Conservation (phyloP, 2,888 invertebrate species). For the Hipparchia semele region DNA sequence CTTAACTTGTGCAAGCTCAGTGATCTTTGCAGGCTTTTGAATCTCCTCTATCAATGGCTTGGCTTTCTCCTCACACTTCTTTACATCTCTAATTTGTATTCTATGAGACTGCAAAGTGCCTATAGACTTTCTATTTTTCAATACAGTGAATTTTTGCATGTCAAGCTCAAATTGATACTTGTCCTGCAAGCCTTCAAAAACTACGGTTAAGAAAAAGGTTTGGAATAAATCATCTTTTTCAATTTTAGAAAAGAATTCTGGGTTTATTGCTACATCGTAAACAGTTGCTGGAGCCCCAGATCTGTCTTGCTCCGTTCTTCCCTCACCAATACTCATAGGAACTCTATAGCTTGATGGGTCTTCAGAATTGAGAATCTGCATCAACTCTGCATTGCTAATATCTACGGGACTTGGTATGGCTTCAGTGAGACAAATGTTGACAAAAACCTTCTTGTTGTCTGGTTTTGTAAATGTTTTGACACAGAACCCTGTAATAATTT, state of each 20-base stretch:
- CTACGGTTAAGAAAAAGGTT: slow-evolving; percentile 90
- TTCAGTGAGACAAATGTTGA: slow-evolving; percentile 92
- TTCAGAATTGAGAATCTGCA: slow-evolving; percentile 86
- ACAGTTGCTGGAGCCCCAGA: slow-evolving; percentile 87
- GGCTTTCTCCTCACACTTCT: slow-evolving; percentile 62
- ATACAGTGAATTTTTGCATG: slow-evolving; percentile 85
- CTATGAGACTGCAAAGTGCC: slow-evolving; percentile 89
- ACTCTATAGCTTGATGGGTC: slow-evolving; percentile 89
- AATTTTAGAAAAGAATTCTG: slow-evolving; percentile 89
- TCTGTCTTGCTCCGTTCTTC: slow-evolving; percentile 90
- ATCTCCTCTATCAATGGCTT: slow-evolving; percentile 85
- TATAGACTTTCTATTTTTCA: slow-evolving; percentile 89
- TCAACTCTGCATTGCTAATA: slow-evolving; percentile 87
- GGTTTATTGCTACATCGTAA: slow-evolving; percentile 93
- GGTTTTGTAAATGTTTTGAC: slow-evolving; percentile 87
- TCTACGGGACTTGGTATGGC: slow-evolving; percentile 89
- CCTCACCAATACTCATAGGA: slow-evolving; percentile 95
- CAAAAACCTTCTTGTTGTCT: slow-evolving; percentile 89
- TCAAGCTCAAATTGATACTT: slow-evolving; percentile 90
- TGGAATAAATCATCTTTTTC: slow-evolving; percentile 87
- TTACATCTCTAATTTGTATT: slow-evolving; percentile 87
- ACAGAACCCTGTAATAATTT: slow-evolving; percentile 85
- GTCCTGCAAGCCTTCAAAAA: slow-evolving; percentile 88
- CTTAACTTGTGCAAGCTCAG: slow-evolving; percentile 36
- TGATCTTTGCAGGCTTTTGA: slow-evolving; percentile 48